Conservation (phyloP, 2,888 invertebrate species). For the Lasioglossum morio region DNA sequence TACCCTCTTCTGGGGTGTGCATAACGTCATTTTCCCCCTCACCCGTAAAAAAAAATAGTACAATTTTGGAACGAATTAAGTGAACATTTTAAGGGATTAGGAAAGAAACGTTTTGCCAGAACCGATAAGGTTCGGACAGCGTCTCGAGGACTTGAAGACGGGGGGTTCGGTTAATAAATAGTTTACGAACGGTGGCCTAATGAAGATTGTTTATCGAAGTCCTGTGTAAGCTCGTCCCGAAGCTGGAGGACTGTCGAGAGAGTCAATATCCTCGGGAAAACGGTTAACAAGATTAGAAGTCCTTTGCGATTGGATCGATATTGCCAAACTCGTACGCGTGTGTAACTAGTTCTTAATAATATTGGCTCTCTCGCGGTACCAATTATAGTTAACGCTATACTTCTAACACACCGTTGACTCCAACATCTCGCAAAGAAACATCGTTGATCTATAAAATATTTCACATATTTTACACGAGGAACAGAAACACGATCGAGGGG, state of each 20-base stretch:
- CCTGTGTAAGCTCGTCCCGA: background rate
- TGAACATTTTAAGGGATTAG: background rate
- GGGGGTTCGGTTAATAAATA: background rate
- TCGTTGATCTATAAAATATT: background rate
- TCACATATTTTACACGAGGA: no score
- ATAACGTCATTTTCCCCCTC: no score
- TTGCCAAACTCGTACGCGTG: background rate
- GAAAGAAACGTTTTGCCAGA: background rate
- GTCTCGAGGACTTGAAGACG: background rate
- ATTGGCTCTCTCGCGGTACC: background rate
- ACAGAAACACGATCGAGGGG: no score
- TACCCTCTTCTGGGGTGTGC: no score
- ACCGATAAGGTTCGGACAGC: background rate
- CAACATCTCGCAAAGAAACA: no score
- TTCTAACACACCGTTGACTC: background rate
- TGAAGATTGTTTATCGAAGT: constrained; percentile 1
- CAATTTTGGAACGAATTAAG: no score
- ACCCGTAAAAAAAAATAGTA: no score
- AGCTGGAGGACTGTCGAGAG: background rate
- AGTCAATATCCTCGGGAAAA: constrained; percentile 4
- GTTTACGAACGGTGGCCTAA: background rate
- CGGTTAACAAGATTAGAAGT: background rate
- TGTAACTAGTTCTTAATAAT: background rate
- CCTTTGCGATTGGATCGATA: background rate
- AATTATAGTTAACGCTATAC: background rate